phyloP scores from a whole-genome alignment of 2,888 invertebrate species.

The Sceliomorpha sp. region DNA sequence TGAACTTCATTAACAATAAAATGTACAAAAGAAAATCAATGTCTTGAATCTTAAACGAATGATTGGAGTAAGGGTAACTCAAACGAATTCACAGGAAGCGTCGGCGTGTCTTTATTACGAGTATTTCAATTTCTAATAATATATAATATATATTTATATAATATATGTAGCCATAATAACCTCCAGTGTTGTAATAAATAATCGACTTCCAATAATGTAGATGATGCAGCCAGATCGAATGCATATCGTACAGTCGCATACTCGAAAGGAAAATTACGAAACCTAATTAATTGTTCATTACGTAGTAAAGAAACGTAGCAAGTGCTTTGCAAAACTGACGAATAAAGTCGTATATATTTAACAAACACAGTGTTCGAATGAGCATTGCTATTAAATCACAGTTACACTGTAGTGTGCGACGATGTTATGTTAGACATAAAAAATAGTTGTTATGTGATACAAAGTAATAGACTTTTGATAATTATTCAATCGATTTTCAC shows the following conservation, averaged over 20 bases:
- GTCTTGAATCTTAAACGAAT: too few species aligned
- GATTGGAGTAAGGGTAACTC: too few species aligned
- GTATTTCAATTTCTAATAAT: slow-evolving; percentile 78
- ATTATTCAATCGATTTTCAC: too few species aligned
- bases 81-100: slow-evolving; percentile 74
- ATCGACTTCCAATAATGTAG: slow-evolving; percentile 68
- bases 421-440: too few species aligned
- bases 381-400: slow-evolving; percentile 39
- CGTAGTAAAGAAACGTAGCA: slow-evolving; percentile 32
- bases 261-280: slow-evolving; percentile 30
- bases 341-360: slow-evolving; percentile 18
- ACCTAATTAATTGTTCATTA: slow-evolving; percentile 33
- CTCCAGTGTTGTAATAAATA: slow-evolving; percentile 74
- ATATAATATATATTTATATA: slow-evolving; percentile 77
- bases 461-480: too few species aligned
- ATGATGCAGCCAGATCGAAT: too few species aligned
- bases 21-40: too few species aligned
- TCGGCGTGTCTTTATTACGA: slow-evolving; percentile 79
- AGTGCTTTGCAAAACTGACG: slow-evolving; percentile 44
- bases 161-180: slow-evolving; percentile 78
- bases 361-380: slow-evolving; percentile 19
- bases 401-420: slow-evolving; percentile 3
- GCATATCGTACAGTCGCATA: slow-evolving; percentile 53
- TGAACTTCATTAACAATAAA: too few species aligned
- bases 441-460: too few species aligned